Conservation (phyloP, 2,797 vertebrate species). For the Hyperoplus lanceolatus region DNA sequence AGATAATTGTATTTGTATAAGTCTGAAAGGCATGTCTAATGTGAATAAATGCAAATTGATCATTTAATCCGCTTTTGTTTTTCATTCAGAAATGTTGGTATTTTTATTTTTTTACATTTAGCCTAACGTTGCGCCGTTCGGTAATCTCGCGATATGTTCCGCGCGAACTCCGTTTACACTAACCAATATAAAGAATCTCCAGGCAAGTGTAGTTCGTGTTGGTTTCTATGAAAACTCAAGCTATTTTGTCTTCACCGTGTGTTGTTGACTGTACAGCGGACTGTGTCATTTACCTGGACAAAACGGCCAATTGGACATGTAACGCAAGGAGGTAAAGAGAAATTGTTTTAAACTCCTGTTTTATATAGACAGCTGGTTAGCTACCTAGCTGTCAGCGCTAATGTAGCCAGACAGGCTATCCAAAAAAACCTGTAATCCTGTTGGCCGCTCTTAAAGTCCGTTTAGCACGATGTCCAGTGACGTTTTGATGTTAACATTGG, state of each 20-base stretch:
- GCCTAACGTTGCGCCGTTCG: not conserved
- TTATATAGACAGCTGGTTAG: not conserved
- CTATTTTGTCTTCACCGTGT: fast-evolving
- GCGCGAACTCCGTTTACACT: slow-evolving; percentile 24
- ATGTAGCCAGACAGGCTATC: slow-evolving; percentile 2
- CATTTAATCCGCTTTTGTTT: not conserved
- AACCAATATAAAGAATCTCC: slow-evolving; percentile 55
- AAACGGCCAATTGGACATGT: slow-evolving; percentile 31
- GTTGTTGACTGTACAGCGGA: too few relatives aligned
- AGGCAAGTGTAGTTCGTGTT: not conserved
- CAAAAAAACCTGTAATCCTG: slow-evolving; percentile 23
- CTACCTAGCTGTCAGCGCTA: slow-evolving; percentile 24
- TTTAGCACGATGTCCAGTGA: not conserved
- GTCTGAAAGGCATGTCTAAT: not conserved
- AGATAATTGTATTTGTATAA: slow-evolving; percentile 23
- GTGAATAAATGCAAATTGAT: not conserved
- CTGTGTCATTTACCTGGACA: not conserved
- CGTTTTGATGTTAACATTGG: not conserved
- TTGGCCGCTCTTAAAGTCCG: not conserved
- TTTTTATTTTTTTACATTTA: not conserved
- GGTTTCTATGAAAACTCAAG: not conserved
- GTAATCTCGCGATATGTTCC: slow-evolving; percentile 60
- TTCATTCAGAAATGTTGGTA: too few relatives aligned
- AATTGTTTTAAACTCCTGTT: slow-evolving; percentile 5
- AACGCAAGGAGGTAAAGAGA: slow-evolving; percentile 50